A percentile compares a stretch with the other conserved stretches of the same genome.
phyloP scores from a whole-genome alignment of 1,140 invertebrate genomes.

The Riptortus pedestris region DNA sequence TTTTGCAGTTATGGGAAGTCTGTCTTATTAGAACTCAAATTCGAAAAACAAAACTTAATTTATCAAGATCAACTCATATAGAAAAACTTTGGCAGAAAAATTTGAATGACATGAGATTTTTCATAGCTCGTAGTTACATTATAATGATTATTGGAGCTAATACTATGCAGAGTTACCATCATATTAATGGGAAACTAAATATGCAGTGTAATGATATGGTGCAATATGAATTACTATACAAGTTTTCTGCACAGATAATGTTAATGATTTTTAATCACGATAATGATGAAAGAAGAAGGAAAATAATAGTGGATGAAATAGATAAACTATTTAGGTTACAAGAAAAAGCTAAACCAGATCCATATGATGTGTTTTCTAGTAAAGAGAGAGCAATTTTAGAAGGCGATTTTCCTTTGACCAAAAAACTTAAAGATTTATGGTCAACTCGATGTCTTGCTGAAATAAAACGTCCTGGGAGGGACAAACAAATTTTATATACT shows the following conservation, averaged over 20 bases:
- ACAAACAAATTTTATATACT: background rate
- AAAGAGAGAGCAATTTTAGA: background rate
- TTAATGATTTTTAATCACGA: background rate
- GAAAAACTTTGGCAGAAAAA: background rate
- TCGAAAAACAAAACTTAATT: background rate
- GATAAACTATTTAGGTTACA: background rate
- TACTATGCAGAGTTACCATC: background rate
- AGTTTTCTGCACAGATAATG: slow-evolving; percentile 7
- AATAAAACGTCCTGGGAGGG: slow-evolving; percentile 8
- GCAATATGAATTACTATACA: background rate
- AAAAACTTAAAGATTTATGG: too few species aligned
- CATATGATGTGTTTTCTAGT: background rate
- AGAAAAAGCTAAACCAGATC: background rate
- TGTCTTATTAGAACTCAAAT: background rate
- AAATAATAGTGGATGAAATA: background rate
- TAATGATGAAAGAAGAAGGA: background rate
- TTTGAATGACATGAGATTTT: slow-evolving; percentile 6
- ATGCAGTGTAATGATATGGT: background rate
- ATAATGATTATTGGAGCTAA: background rate
- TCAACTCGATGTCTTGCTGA: background rate
- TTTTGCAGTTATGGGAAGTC: slow-evolving; percentile 3
- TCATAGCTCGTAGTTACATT: background rate
- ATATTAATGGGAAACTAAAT: background rate
- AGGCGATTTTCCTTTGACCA: background rate
- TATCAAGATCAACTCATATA: background rate